Evolutionary conservation across 37 sponge, comb jelly and placozoan genomes (phyloP).

Genomic region (Chondrosia reniformis): DNA sequence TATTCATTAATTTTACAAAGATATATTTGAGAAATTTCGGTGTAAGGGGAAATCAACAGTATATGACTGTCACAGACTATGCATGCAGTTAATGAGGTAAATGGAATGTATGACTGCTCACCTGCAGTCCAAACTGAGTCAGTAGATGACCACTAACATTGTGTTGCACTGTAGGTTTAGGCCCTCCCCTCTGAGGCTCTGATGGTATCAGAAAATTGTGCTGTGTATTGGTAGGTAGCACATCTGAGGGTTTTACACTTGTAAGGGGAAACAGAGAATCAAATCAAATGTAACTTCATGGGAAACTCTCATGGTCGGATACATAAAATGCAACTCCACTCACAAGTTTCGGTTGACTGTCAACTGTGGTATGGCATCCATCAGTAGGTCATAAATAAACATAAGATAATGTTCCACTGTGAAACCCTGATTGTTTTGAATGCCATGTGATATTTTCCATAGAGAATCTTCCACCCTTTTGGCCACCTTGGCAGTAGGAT

Average conservation of each 20-base stretch:
- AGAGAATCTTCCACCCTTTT: constrained; percentile 59
- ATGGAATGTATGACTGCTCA: no score
- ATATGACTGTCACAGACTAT: no score
- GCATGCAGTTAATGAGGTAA: no score
- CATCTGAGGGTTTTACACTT: no score
- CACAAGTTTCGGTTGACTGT: background rate
- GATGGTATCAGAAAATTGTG: constrained; percentile 52
- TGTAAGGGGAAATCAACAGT: no score
- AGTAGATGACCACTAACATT: constrained; percentile 42
- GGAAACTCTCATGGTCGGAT: no score
- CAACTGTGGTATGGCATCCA: constrained; percentile 42
- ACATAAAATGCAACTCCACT: no score
- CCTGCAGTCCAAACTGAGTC: constrained; percentile 80
- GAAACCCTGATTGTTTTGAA: constrained; percentile 56
- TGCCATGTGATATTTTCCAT: constrained; percentile 41
- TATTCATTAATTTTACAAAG: no score
- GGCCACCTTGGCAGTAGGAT: constrained; percentile 25
- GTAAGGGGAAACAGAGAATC: no score
- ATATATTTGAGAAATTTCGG: no score
- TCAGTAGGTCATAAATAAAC: constrained; percentile 49
- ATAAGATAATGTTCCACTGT: constrained; percentile 42
- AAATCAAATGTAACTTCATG: no score
- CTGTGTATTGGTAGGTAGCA: background rate
- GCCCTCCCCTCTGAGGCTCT: constrained; percentile 42
- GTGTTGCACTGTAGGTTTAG: constrained; percentile 28